Evolutionary conservation across 1,140 invertebrate genomes (phyloP), one percentile per base, ranked within the genome.

Genomic region (Acyrthosiphon pisum): DNA sequence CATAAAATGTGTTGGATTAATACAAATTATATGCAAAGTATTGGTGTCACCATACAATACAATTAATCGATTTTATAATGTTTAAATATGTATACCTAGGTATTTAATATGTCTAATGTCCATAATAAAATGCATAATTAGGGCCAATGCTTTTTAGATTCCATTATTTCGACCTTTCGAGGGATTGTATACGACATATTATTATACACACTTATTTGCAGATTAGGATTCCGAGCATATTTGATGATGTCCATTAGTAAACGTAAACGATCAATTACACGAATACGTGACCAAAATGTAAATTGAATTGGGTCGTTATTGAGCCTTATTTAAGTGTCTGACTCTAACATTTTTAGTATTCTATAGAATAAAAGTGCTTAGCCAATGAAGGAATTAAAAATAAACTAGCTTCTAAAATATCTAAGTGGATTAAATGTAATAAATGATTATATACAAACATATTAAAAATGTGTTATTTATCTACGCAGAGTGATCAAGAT

Each of bases 231-330:
- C 30, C 60, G 60, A n/a, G 60, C 60, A 76, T 76, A 76, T 76
- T 76, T 76, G 60, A 76, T n/a, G 60, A 76, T 76, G 60, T n/a
- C n/a, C 14, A n/a, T 68, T 68, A 68, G 30, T 76, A 76, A 76
- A 76, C 30, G 60, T 76, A 76, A 76, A n/a, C 60, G 30, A 76
- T 76, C 11, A 76, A 76, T 76, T 76, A 35, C 30, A 76, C n/a
- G 60, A 76, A n/a, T 76, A 76, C 60, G 60, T 76, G 60, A 76
- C 60, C 6, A 76, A 76, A 76, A 76, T 76, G 60, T 76, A 76
- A 76, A 76, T 76, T 76, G 14, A 76, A 76, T 76, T 18, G 60
- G 30, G n/a, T 76, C 60, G 30, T 76, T 76, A 76, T 76, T n/a
- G 60, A 76, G 30, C 30, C 14, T 76, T n/a, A 76, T 76, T 14